Evolutionary conservation across 2,797 vertebrate species (phyloP).

Genomic region (Anomalospiza imberbis): DNA sequence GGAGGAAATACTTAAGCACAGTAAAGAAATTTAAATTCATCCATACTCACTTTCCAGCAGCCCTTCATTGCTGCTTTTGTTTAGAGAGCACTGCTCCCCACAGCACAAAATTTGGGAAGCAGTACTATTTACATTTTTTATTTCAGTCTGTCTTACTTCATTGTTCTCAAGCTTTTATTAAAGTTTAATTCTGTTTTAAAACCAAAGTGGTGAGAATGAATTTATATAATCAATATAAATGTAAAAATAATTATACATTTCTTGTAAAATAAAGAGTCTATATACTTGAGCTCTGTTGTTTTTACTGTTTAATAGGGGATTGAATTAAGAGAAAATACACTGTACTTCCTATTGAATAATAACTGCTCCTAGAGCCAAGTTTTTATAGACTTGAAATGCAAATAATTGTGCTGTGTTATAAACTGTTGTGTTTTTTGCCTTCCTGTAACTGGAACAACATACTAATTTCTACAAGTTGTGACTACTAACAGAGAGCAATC

Average conservation of each 20-base stretch:
- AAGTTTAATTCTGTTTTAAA: slow-evolving; percentile 2
- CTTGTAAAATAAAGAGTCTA: background rate
- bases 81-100: background rate
- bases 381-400: background rate
- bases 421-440: slow-evolving; percentile 70
- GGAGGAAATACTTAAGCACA: background rate
- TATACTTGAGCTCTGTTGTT: background rate
- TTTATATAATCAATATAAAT: background rate
- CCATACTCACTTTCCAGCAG: background rate
- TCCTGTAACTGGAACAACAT: slow-evolving; percentile 78
- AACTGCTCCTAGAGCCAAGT: background rate
- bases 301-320: background rate
- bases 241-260: background rate
- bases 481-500: slow-evolving; percentile 92
- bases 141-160: background rate
- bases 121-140: background rate
- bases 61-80: background rate
- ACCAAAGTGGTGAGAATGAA: background rate
- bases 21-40: background rate
- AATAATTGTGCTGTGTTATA: slow-evolving; percentile 46
- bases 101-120: background rate
- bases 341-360: background rate
- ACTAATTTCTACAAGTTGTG: slow-evolving; percentile 89
- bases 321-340: background rate
- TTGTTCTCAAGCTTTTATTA: background rate